Evolutionary conservation across 2,797 vertebrate genomes (phyloP).

Genomic region (Oophaga sylvatica): DNA sequence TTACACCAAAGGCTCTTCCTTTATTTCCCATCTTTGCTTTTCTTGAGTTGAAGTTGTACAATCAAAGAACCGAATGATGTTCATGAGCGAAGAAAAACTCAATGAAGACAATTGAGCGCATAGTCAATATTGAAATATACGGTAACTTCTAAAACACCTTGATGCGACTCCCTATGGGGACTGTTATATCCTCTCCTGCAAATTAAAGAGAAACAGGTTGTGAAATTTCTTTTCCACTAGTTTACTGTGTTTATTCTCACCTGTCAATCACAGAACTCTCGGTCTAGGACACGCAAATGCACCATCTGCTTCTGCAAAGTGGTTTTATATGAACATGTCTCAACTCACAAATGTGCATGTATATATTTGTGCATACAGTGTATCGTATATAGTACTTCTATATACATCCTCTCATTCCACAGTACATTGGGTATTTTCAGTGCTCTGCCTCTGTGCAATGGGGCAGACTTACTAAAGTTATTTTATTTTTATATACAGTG

Average conservation of each 20-base stretch:
- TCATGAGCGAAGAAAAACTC: not conserved
- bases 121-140: constrained; percentile 40
- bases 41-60: constrained; percentile 1
- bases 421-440: too few species aligned
- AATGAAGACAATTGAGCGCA: constrained; percentile 13
- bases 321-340: not conserved
- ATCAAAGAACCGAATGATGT: not conserved
- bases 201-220: constrained; percentile 30
- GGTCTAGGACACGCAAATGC: constrained; percentile 28
- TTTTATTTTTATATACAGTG: too few species aligned
- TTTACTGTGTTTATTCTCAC: constrained; percentile 38
- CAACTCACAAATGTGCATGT: not conserved
- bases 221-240: constrained; percentile 11
- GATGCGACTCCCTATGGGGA: constrained; percentile 13
- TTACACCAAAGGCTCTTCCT: not conserved
- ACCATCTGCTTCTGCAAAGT: constrained; percentile 34
- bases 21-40: not conserved
- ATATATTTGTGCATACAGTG: not conserved
- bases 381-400: too few species aligned
- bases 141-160: constrained; percentile 35
- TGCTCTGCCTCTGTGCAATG: too few species aligned
- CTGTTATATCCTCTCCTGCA: constrained; percentile 10
- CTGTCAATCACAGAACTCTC: constrained; percentile 27
- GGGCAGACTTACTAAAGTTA: too few species aligned
- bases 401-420: too few species aligned